A percentile compares a stretch with the other conserved stretches of the same genome.
phyloP scores from a whole-genome alignment of 2,888 invertebrate genomes.

The Augiades crinisus region DNA sequence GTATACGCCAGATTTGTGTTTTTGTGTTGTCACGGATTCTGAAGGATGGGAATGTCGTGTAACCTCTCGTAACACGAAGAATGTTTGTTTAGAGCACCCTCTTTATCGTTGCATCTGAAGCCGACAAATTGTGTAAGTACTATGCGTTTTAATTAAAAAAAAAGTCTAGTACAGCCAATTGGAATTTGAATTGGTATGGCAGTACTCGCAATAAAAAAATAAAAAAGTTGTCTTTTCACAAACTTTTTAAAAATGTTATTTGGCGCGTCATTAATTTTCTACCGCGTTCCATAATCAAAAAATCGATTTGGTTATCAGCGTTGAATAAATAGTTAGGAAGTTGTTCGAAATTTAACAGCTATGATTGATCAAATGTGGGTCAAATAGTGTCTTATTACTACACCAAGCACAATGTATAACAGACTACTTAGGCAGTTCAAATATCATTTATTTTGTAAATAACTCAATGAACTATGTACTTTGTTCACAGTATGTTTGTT shows the following conservation, averaged over 20 bases:
- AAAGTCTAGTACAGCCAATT: slow-evolving; percentile 7
- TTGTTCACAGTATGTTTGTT: background rate
- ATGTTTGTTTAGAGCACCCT: slow-evolving; percentile 21
- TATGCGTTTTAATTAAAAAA: slow-evolving; percentile 8
- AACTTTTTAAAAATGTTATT: background rate
- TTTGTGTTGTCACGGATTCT: slow-evolving; percentile 63
- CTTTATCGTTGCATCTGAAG: slow-evolving; percentile 15
- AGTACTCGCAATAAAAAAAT: too few relatives aligned
- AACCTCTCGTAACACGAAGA: slow-evolving; percentile 23
- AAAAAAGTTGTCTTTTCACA: background rate
- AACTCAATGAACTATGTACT: slow-evolving; percentile 6
- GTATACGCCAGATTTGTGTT: slow-evolving; percentile 61
- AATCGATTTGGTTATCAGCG: background rate
- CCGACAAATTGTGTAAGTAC: slow-evolving; percentile 20
- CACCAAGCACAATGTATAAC: slow-evolving; percentile 12
- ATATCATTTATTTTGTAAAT: slow-evolving; percentile 21
- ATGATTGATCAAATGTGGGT: slow-evolving; percentile 13
- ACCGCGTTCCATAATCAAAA: background rate
- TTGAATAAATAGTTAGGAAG: background rate
- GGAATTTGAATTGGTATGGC: slow-evolving; percentile 10
- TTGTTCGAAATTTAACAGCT: slow-evolving; percentile 1
- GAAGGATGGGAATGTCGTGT: slow-evolving; percentile 27
- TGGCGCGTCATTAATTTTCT: background rate
- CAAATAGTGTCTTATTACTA: slow-evolving; percentile 15
- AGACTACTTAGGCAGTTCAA: slow-evolving; percentile 4